phyloP scores from a whole-genome alignment of 2,113 vertebrate genomes.

The Arizona elegans region DNA sequence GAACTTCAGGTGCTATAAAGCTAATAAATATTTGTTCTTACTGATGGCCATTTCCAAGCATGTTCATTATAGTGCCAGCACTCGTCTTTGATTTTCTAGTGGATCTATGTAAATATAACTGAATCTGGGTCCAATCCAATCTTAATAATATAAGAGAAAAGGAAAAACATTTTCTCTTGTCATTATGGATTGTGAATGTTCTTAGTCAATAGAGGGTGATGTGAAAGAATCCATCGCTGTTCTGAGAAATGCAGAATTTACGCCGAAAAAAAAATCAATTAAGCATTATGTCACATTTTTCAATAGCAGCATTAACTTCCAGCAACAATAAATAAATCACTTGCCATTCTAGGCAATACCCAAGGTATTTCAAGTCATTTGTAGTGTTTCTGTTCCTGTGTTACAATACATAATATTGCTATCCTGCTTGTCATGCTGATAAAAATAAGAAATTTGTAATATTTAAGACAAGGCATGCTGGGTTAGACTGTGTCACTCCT shows the following conservation, averaged over 20 bases:
- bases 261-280: slow-evolving; percentile 54
- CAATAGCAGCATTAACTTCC: slow-evolving; percentile 62
- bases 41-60: background rate
- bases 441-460: slow-evolving; percentile 52
- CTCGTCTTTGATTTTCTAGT: background rate
- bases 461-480: slow-evolving; percentile 54
- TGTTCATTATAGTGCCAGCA: background rate
- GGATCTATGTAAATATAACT: background rate
- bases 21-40: background rate
- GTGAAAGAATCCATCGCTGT: slow-evolving; percentile 24
- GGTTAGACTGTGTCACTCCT: slow-evolving; percentile 41
- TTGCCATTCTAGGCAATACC: slow-evolving; percentile 57
- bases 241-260: slow-evolving; percentile 60
- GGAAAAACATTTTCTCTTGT: background rate
- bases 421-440: slow-evolving; percentile 44
- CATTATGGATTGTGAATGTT: background rate
- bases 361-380: slow-evolving; percentile 64
- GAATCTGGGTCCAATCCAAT: background rate
- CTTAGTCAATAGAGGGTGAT: slow-evolving; percentile 13
- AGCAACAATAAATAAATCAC: slow-evolving; percentile 57
- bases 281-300: slow-evolving; percentile 61
- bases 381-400: slow-evolving; percentile 35
- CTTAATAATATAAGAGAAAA: background rate
- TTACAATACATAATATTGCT: slow-evolving; percentile 50
- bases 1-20: background rate